A percentile compares a stretch with the other conserved stretches of the same genome.
phyloP scores from a whole-genome alignment of 2,888 invertebrate species.

The Temnothorax rugatulus region DNA sequence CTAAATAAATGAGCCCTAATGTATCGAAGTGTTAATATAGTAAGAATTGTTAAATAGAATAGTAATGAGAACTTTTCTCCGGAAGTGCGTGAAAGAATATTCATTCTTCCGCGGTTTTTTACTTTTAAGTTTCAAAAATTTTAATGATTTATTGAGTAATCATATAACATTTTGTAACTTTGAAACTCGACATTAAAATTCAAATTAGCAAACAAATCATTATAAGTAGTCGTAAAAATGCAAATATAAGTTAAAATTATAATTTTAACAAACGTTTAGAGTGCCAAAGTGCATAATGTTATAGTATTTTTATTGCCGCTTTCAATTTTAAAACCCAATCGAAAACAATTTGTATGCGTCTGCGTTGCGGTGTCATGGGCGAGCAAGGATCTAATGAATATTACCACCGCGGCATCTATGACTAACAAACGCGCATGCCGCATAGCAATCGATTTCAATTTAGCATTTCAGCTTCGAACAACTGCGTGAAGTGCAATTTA shows the following conservation, averaged over 20 bases:
- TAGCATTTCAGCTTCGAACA: not conserved
- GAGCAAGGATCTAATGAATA: slow-evolving; percentile 31
- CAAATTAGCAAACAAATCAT: not conserved
- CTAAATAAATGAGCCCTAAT: not conserved
- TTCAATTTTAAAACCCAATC: not conserved
- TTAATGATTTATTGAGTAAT: slow-evolving; percentile 1
- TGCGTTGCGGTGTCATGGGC: not conserved
- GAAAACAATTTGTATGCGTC: slow-evolving; percentile 1
- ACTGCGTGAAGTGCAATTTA: not conserved
- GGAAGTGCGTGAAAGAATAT: not conserved
- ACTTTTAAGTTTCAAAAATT: not conserved
- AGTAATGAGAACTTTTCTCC: not conserved
- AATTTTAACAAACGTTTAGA: not conserved
- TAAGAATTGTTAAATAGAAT: not conserved
- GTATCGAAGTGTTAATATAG: not conserved
- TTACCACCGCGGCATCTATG: not conserved
- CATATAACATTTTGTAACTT: not conserved
- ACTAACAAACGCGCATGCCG: not conserved
- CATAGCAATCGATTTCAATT: slow-evolving; percentile 24
- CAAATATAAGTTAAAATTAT: not conserved
- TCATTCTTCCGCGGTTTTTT: not conserved
- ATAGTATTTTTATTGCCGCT: not conserved
- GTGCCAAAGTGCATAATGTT: not conserved
- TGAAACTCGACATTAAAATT: not conserved
- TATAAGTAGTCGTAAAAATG: not conserved